Evolutionary conservation across 2,113 vertebrate species (phyloP).

Genomic region (Eolophus roseicapilla): DNA sequence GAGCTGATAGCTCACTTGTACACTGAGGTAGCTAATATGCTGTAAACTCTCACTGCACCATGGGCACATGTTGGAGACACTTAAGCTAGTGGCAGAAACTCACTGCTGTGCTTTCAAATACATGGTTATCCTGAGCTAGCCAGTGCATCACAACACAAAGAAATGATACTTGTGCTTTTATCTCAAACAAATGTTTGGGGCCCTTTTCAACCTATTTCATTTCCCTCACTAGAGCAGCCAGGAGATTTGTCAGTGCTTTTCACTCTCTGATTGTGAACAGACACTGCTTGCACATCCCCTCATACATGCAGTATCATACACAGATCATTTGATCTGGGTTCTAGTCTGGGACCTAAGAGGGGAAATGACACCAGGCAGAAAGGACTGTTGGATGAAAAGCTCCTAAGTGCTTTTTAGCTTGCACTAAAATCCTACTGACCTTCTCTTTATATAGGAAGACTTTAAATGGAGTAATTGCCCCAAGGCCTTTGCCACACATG

Average conservation of each 20-base stretch:
- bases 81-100: background rate
- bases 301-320: background rate
- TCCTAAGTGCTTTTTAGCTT: background rate
- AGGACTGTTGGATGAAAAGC: background rate
- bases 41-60: background rate
- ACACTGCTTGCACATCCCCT: background rate
- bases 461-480: background rate
- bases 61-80: background rate
- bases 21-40: fast-evolving
- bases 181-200: background rate
- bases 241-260: background rate
- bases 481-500: background rate
- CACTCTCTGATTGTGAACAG: background rate
- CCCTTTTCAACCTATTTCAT: background rate
- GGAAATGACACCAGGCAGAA: background rate
- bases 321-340: background rate
- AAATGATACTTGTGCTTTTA: background rate
- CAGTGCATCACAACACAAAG: background rate
- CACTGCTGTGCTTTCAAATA: background rate
- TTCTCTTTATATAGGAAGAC: background rate
- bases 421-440: background rate
- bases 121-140: background rate
- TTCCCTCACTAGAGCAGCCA: background rate
- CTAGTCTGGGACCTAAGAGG: background rate
- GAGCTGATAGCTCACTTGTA: background rate